Evolutionary conservation across 35 echinoderm and acorn worm species (phyloP).

Genomic region (Apostichopus californicus): DNA sequence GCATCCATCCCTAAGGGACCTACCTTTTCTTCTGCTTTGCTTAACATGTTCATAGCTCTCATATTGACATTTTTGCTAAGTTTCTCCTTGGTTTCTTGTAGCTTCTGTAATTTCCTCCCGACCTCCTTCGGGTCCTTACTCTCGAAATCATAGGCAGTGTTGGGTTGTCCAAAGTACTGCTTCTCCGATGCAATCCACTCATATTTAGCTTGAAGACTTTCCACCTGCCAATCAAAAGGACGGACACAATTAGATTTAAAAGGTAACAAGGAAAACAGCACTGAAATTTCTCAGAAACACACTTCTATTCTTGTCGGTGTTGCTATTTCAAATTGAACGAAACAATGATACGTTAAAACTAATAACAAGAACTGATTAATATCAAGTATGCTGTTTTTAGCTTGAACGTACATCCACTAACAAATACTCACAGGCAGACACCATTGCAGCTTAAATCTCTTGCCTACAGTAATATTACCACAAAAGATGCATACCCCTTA

Average conservation of each 20-base stretch:
- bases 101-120: conserved; percentile 72
- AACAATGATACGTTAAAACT: too few species aligned
- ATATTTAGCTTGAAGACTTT: conserved; percentile 79
- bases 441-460: too few species aligned
- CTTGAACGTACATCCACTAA: too few species aligned
- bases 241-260: too few species aligned
- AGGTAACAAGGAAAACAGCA: too few species aligned
- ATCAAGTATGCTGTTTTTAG: too few species aligned
- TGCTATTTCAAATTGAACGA: background rate
- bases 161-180: conserved; percentile 95
- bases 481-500: too few species aligned
- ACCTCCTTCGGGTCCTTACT: conserved; percentile 79
- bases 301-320: background rate
- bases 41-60: conserved; percentile 99
- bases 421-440: too few species aligned
- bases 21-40: conserved; percentile 98
- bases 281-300: background rate
- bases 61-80: conserved; percentile 95
- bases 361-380: too few species aligned
- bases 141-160: conserved; percentile 95
- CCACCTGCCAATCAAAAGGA: conserved; percentile 53
- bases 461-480: too few species aligned
- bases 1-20: background rate
- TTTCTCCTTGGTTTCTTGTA: conserved; percentile 96
- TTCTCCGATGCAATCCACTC: conserved; percentile 78